Conservation (phyloP, 2,113 vertebrate species). For the Nyctereutes procyonoides region DNA sequence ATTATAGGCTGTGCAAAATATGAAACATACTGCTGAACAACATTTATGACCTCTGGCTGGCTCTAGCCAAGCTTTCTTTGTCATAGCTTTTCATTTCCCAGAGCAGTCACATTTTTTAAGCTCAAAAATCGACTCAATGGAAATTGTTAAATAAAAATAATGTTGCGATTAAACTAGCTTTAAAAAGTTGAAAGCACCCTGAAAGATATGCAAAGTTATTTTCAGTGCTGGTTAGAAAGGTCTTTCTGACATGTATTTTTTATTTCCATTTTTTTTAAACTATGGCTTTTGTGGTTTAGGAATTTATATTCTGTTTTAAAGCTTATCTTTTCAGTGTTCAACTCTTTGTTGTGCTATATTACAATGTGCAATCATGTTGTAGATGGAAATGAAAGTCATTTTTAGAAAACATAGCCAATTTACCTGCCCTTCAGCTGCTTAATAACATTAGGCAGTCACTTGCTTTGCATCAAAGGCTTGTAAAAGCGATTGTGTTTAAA, state of each 20-base stretch:
- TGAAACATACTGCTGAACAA: constrained; percentile 54
- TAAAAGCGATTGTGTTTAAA: constrained; percentile 83
- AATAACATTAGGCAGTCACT: constrained; percentile 82
- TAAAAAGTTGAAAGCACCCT: constrained; percentile 69
- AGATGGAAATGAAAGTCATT: constrained; percentile 82
- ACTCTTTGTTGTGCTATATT: constrained; percentile 56
- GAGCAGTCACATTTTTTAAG: not conserved
- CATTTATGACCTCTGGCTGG: constrained; percentile 43
- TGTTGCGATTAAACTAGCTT: constrained; percentile 64
- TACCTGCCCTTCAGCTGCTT: constrained; percentile 83
- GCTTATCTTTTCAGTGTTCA: constrained; percentile 78
- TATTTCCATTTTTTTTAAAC: not conserved
- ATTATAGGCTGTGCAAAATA: constrained; percentile 69
- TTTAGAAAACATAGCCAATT: constrained; percentile 81
- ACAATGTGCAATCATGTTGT: constrained; percentile 78
- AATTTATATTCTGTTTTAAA: constrained; percentile 74
- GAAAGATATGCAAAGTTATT: constrained; percentile 65
- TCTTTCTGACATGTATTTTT: constrained; percentile 45
- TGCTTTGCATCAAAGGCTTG: constrained; percentile 76
- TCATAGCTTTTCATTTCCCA: constrained; percentile 63
- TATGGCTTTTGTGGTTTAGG: constrained; percentile 36
- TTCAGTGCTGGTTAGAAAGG: constrained; percentile 60
- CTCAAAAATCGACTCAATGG: constrained; percentile 63
- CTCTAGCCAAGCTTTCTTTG: constrained; percentile 43
- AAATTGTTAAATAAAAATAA: constrained; percentile 75